A percentile compares a stretch with the other conserved stretches of the same genome.
phyloP scores from a whole-genome alignment of 2,888 invertebrate genomes.

The Xanthorhoe spadicearia region DNA sequence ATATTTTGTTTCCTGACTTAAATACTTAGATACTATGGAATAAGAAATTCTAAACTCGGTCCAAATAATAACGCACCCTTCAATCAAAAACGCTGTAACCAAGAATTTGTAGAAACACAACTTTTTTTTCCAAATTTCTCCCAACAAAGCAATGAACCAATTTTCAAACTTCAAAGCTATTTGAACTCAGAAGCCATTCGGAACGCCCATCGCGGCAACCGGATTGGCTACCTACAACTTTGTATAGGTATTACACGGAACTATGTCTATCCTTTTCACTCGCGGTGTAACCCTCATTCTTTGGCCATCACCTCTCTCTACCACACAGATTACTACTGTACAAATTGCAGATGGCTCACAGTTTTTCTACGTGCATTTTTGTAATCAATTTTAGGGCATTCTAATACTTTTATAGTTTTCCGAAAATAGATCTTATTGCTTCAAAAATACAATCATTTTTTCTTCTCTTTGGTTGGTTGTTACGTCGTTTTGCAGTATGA shows the following conservation, averaged over 20 bases:
- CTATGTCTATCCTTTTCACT: conserved; percentile 62
- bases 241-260: conserved; percentile 58
- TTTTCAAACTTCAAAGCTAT: conserved; percentile 61
- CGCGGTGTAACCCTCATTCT: conserved; percentile 42
- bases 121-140: conserved; percentile 25
- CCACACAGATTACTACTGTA: conserved; percentile 66
- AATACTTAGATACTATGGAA: too few species aligned
- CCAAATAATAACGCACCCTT: conserved; percentile 7
- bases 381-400: conserved; percentile 65
- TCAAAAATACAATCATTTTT: conserved; percentile 28
- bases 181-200: conserved; percentile 58
- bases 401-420: conserved; percentile 47
- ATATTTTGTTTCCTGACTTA: too few species aligned
- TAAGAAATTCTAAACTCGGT: neutral
- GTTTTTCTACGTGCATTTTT: conserved; percentile 75
- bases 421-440: conserved; percentile 41
- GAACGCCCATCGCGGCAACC: conserved; percentile 70
- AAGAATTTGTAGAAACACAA: neutral
- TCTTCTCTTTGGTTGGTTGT: conserved; percentile 25
- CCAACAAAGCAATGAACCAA: conserved; percentile 39
- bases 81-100: conserved; percentile 5
- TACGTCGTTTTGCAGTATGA: conserved; percentile 45
- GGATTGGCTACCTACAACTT: conserved; percentile 74
- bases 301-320: conserved; percentile 57
- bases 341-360: conserved; percentile 77